Evolutionary conservation across 2,888 invertebrate species (phyloP).

Genomic region (Amphipyra berbera): DNA sequence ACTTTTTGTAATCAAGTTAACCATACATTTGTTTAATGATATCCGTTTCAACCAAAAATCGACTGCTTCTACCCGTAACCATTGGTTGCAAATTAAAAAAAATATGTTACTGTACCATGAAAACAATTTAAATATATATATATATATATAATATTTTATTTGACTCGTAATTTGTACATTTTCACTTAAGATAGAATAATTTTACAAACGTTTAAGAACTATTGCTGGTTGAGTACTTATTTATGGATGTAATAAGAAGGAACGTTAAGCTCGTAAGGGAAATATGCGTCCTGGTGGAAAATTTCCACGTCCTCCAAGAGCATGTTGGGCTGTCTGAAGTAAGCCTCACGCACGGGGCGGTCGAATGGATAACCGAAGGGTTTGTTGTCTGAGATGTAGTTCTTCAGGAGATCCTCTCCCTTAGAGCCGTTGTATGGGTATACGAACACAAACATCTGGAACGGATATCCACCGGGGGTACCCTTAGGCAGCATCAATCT

Average conservation of each 20-base stretch:
- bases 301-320: constrained; percentile 90
- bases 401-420: constrained; percentile 67
- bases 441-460: constrained; percentile 91
- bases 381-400: constrained; percentile 82
- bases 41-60: no score
- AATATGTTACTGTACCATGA: no score
- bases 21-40: no score
- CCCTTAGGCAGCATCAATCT: constrained; percentile 93
- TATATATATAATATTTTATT: no score
- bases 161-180: no score
- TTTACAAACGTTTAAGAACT: no score
- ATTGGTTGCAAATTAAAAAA: no score
- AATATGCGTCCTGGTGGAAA: constrained; percentile 81
- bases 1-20: no score
- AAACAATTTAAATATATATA: no score
- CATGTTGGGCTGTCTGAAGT: constrained; percentile 90
- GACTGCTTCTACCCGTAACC: no score
- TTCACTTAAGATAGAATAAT: no score
- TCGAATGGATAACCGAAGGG: constrained; percentile 91
- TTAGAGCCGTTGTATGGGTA: constrained; percentile 87
- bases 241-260: constrained; percentile 64
- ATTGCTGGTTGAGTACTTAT: no score
- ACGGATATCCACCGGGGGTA: constrained; percentile 91
- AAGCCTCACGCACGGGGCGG: constrained; percentile 82
- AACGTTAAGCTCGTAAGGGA: constrained; percentile 69